Base-by-base conservation (phyloP, 2,113 vertebrate species). In the Xyliphius kryptos region DNA sequence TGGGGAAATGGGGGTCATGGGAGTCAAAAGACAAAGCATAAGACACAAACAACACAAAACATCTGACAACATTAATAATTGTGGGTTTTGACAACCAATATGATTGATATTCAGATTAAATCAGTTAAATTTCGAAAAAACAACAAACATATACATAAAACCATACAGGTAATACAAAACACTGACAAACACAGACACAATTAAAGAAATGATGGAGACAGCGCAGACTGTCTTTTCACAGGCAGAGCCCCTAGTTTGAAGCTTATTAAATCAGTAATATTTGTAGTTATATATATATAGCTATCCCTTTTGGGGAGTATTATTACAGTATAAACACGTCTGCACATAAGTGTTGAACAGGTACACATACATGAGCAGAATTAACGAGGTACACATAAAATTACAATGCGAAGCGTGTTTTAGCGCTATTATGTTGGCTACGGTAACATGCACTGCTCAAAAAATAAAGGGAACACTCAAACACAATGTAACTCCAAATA, bases 201-300 rank as follows among this genome's bases (percentile, higher is more conserved):
- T 15, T 19, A 22, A 26, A 66, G 56, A 43, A 7, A 61, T 66
- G 61, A 48, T 58, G 56, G 51, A 67, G 44, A 70, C 59, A 67
- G 53, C 62, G 67, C 67, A 46, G 22, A 60, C 14, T 46, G 68
- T 73, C 71, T 76, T 76, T 73, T 76, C 74, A 76, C 74, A 73
- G 38, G 56, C 61, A 76, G 56, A 70, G 61, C 37, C 56, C 38
- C 19, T 19, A 32, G 26, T 60, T 60, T 4, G 22, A 9, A 14
- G 14, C 50, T 51, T 22, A 19, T 17, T 15, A 43, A 9, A 51
- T 20, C 37, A 15, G 1, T 14, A 38, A 14, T 17, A 22, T 52
- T 51, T n/a, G 11, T 43, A 50, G 2, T 43, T 44, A 21, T 14
- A 12, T 40, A 6, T 40, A 56, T 40, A 12, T 26, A 32, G n/a